Evolutionary conservation across 2,888 invertebrate species (phyloP), one percentile per base, ranked within the genome.

Genomic region (Eupithecia exiguata): DNA sequence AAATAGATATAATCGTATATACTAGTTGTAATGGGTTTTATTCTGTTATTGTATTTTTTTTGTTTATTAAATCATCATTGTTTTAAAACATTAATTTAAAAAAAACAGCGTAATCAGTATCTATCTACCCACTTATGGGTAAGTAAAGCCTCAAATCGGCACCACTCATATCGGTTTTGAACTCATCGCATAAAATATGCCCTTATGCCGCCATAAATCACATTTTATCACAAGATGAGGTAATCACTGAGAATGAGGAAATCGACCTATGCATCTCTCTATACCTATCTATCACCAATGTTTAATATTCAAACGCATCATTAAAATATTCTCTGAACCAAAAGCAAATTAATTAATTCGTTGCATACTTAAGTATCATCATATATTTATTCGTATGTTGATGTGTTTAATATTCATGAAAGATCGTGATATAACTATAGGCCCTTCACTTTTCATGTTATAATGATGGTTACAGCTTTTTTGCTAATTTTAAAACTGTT

Each of bases 371-470:
- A 65, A 30, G 35, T 18, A 35, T 38, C 35, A n/a, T 65, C 38
- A 38, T 21, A 14, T 65, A 65, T 65, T 65, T 38, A 65, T 65
- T 65, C 63, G 36, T 21, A 36, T 38, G 6, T 36, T 63, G 36
- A 36, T 63, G 14, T 58, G 58, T 58, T 58, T 25, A 58, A 72
- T 73, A 75, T 72, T 75, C 69, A 72, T 68, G 18, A 65, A n/a
- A 36, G 38, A 38, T 18, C 36, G 36, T 65, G 35, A 65, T 36
- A 36, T 36, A 75, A 73, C 68, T 68, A 14, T 36, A 21, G 71
- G 35, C 66, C 71, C 69, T 72, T 75, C 70, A 63, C 70, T 72
- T 69, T 70, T 63, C 67, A 65, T 65, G 40, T 71, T 69, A 75
- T 62, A 46, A 40, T 43, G 18, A n/a, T 3, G 63, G 14, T 65